These are phyloP conservation scores for Poeciliopsis turrubarensis DNA, from an alignment of 2,113 vertebrate genomes.

Conservation along the genomic window DNA sequence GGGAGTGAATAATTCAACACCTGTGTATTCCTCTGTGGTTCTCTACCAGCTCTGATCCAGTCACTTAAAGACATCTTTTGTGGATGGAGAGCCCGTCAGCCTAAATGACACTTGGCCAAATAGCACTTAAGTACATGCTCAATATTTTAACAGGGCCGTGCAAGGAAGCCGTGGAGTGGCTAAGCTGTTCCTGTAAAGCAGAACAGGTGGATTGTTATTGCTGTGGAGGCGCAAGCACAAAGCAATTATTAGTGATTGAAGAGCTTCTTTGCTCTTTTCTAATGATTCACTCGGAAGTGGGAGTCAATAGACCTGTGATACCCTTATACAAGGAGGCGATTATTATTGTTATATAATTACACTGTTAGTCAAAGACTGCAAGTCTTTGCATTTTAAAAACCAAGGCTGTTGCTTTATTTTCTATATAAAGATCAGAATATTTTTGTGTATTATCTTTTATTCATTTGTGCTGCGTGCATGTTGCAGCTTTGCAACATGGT, in stretches of 20 bases:
- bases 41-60: slow-evolving; percentile 73
- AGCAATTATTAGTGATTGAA: slow-evolving; percentile 37
- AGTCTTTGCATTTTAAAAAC: slow-evolving; percentile 10
- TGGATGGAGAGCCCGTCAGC: slow-evolving; percentile 81
- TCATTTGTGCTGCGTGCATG: not conserved
- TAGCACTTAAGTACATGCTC: slow-evolving; percentile 85
- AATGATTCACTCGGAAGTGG: slow-evolving; percentile 15
- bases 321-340: slow-evolving; percentile 5
- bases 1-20: slow-evolving; percentile 79
- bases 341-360: slow-evolving; percentile 7
- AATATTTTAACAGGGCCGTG: slow-evolving; percentile 83
- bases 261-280: slow-evolving; percentile 33
- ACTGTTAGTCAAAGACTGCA: not conserved
- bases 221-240: slow-evolving; percentile 15
- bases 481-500: not conserved
- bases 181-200: slow-evolving; percentile 52
- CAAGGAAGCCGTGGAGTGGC: slow-evolving; percentile 67
- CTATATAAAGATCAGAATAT: not conserved
- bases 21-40: slow-evolving; percentile 76
- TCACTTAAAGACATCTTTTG: slow-evolving; percentile 82
- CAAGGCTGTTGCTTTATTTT: not conserved
- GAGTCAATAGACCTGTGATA: slow-evolving; percentile 27
- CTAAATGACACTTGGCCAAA: slow-evolving; percentile 85
- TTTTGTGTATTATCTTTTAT: not conserved
- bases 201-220: slow-evolving; percentile 71